A percentile compares a stretch with the other conserved stretches of the same genome.
These are phyloP conservation scores for Carcinoscorpius rotundicauda DNA, from an alignment of 1,140 invertebrate genomes.

Conservation along the genomic window DNA sequence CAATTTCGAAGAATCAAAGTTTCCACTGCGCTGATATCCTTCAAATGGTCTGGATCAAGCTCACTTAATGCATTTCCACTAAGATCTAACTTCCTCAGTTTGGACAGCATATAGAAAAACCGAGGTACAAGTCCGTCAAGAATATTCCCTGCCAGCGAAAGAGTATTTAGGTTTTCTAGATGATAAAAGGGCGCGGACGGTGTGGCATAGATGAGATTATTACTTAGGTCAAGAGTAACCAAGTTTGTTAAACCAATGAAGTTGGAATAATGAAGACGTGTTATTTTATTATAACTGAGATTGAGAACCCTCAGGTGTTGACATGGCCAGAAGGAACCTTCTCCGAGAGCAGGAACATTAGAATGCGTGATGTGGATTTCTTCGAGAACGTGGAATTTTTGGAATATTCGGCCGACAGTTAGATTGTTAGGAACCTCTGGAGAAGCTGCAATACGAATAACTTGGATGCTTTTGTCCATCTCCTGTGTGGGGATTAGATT, in stretches of 20 bases:
- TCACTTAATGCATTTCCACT: slow-evolving; percentile 57
- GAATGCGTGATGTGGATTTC: slow-evolving; percentile 61
- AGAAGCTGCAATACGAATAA: slow-evolving; percentile 55
- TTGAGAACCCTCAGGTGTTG: slow-evolving; percentile 52
- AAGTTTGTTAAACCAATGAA: slow-evolving; percentile 35
- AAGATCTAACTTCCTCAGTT: slow-evolving; percentile 53
- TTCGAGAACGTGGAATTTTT: slow-evolving; percentile 49
- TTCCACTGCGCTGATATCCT: slow-evolving; percentile 34
- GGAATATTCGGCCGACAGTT: slow-evolving; percentile 58
- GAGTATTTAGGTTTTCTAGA: slow-evolving; percentile 45
- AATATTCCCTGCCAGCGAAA: slow-evolving; percentile 55
- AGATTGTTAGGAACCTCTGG: slow-evolving; percentile 47
- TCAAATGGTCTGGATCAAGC: slow-evolving; percentile 46
- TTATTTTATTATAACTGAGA: slow-evolving; percentile 61
- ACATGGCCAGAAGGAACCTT: slow-evolving; percentile 61
- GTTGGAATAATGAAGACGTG: slow-evolving; percentile 42
- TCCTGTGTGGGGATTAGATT: slow-evolving; percentile 44
- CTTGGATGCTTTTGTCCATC: slow-evolving; percentile 47
- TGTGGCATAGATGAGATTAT: slow-evolving; percentile 38
- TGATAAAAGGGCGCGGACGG: slow-evolving; percentile 57
- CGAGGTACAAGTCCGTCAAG: slow-evolving; percentile 51
- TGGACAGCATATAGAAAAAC: slow-evolving; percentile 52
- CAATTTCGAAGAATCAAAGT: slow-evolving; percentile 47
- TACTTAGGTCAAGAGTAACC: slow-evolving; percentile 34
- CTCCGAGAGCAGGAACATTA: slow-evolving; percentile 60